Percentiles rank a stretch among this genome's conserved stretches.
phyloP scores from a whole-genome alignment of 2,888 invertebrate species.

The Nephrotoma appendiculata region DNA sequence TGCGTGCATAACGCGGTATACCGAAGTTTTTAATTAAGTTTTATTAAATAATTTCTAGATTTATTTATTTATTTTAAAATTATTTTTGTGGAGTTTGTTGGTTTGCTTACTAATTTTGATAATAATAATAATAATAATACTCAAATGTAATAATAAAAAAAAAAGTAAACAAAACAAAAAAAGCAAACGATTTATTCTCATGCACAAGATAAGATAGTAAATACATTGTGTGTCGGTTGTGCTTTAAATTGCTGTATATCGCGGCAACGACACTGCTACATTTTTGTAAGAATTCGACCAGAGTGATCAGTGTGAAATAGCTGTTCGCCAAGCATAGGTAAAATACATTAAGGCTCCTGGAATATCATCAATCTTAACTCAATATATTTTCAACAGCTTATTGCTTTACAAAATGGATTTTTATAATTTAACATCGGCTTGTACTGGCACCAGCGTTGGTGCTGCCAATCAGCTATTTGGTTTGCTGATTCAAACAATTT shows the following conservation, averaged over 20 bases:
- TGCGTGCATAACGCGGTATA: neutral
- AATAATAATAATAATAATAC: neutral
- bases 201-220: neutral
- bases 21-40: neutral
- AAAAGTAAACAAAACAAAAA: neutral
- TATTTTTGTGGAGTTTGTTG: neutral
- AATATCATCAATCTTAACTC: neutral
- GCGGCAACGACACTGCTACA: neutral
- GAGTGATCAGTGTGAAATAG: neutral
- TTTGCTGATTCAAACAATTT: constrained; percentile 40
- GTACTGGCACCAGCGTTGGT: constrained; percentile 20
- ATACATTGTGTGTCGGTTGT: neutral
- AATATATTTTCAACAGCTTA: neutral
- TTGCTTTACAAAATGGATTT: constrained; percentile 4
- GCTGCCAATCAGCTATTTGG: constrained; percentile 33
- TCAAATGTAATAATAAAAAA: neutral
- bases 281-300: neutral
- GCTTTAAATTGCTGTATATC: neutral
- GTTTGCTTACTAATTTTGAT: neutral
- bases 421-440: constrained; percentile 13
- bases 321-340: neutral
- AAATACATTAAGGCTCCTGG: neutral
- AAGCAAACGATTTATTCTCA: neutral
- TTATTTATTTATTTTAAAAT: neutral
- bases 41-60: neutral